phyloP scores from a whole-genome alignment of 2,113 vertebrate genomes.

The Ursus arctos region DNA sequence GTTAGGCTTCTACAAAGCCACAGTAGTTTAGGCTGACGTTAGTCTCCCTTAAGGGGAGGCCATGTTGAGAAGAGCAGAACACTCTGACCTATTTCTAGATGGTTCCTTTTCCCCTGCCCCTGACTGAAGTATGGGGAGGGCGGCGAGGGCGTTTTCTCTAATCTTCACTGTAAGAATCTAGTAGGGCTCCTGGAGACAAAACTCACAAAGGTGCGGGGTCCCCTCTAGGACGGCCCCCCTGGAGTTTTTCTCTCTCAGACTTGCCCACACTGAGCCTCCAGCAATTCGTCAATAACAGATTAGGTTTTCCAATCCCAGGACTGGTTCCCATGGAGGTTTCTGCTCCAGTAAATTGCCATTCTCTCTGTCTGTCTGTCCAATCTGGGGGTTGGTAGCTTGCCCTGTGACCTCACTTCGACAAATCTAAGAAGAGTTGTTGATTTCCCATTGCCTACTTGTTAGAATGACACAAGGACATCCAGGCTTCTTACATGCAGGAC shows the following conservation, averaged over 20 bases:
- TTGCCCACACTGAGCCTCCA: background rate
- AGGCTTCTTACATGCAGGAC: background rate
- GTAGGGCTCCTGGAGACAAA: background rate
- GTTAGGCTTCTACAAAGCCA: background rate
- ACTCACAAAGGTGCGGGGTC: background rate
- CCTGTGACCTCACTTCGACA: background rate
- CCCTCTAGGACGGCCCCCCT: background rate
- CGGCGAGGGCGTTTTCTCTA: background rate
- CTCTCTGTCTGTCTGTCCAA: background rate
- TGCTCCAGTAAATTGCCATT: background rate
- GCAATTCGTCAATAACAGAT: background rate
- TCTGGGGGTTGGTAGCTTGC: background rate
- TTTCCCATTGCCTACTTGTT: background rate
- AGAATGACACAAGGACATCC: background rate
- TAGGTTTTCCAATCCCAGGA: background rate
- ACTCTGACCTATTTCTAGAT: background rate
- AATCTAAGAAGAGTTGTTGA: background rate
- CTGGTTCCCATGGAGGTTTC: background rate
- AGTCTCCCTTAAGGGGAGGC: background rate
- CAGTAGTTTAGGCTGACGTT: background rate
- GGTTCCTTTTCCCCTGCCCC: background rate
- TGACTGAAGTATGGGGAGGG: background rate
- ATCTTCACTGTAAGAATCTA: background rate
- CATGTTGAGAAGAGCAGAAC: background rate
- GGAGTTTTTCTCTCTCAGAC: background rate